phyloP scores from a whole-genome alignment of 2,888 invertebrate genomes.

The Ennomos erosarius region DNA sequence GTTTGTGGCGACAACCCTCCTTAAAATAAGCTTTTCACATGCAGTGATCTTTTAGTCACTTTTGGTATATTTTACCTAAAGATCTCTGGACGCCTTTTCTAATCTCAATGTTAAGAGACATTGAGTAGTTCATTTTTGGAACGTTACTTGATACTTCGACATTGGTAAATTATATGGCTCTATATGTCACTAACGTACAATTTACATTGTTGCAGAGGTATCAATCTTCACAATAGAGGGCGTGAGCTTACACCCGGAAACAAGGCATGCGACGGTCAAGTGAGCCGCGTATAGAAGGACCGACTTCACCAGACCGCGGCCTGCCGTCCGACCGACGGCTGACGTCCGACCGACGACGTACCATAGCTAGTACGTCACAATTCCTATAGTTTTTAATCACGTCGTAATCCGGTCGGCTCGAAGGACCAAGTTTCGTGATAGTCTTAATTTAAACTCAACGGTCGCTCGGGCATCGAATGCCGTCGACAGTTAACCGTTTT shows the following conservation, averaged over 20 bases:
- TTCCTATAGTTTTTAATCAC: conserved; percentile 68
- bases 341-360: conserved; percentile 29
- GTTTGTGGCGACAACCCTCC: too few relatives aligned
- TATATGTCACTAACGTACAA: too few relatives aligned
- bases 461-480: conserved; percentile 67
- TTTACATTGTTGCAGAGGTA: conserved; percentile 89
- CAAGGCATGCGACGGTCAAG: conserved; percentile 85
- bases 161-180: too few relatives aligned
- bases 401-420: conserved; percentile 57
- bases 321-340: conserved; percentile 39
- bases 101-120: too few relatives aligned
- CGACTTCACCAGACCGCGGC: conserved; percentile 55
- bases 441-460: conserved; percentile 49
- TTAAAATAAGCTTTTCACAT: too few relatives aligned
- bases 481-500: conserved; percentile 48
- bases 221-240: conserved; percentile 98
- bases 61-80: too few relatives aligned
- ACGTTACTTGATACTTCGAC: too few relatives aligned
- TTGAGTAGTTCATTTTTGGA: too few relatives aligned
- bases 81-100: too few relatives aligned
- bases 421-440: conserved; percentile 76
- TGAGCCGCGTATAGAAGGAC: too few relatives aligned
- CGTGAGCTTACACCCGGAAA: conserved; percentile 93
- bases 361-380: conserved; percentile 69
- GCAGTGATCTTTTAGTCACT: too few relatives aligned